These are phyloP conservation scores for Zalophus californianus DNA, from an alignment of 2,797 vertebrate species.

Conservation along the genomic window DNA sequence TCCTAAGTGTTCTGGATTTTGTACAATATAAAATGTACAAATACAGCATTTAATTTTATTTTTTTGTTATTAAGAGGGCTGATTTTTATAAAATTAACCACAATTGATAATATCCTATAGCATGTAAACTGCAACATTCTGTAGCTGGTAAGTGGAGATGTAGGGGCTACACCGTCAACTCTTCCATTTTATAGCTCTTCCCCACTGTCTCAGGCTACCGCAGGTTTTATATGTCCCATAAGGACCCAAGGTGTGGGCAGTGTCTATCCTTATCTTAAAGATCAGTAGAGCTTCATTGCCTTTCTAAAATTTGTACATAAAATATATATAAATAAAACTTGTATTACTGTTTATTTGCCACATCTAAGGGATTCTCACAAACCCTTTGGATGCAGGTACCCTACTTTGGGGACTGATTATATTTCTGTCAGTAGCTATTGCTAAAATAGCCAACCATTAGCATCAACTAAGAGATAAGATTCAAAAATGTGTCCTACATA, in stretches of 20 bases:
- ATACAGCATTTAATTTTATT: background rate
- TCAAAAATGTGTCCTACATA: background rate
- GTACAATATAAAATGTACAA: background rate
- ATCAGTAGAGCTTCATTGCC: background rate
- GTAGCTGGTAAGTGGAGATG: background rate
- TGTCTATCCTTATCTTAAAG: background rate
- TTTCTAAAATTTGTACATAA: background rate
- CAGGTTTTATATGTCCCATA: background rate
- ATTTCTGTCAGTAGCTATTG: background rate
- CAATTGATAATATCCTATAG: background rate
- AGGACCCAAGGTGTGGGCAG: background rate
- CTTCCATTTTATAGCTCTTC: background rate
- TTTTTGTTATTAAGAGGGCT: background rate
- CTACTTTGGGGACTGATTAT: background rate
- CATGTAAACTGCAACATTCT: background rate
- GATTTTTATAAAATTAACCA: background rate
- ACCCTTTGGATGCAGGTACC: background rate
- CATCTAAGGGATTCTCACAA: background rate
- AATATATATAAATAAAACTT: background rate
- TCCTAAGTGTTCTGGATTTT: background rate
- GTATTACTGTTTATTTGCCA: background rate
- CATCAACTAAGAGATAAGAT: background rate
- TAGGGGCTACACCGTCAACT: accelerated
- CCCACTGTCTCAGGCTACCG: background rate
- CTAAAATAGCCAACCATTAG: background rate